These are phyloP conservation scores for Antidorcas marsupialis DNA, from an alignment of 2,113 vertebrate species.

Conservation along the genomic window DNA sequence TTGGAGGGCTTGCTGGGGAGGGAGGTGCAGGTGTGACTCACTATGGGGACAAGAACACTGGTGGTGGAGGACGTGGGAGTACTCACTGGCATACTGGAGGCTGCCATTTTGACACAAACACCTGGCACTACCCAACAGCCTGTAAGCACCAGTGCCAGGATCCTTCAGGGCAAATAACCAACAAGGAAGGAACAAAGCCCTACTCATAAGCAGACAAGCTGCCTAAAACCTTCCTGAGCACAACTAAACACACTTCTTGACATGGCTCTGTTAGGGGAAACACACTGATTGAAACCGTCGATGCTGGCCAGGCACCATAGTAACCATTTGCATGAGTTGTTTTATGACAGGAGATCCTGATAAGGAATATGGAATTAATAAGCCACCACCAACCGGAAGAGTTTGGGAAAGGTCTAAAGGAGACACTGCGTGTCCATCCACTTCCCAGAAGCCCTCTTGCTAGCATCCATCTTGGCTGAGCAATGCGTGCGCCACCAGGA, in stretches of 20 bases:
- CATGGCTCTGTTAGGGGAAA: neutral
- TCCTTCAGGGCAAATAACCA: neutral
- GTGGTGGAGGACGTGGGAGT: neutral
- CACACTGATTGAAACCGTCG: too few species aligned
- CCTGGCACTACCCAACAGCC: neutral
- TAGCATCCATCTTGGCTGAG: too few species aligned
- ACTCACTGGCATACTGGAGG: neutral
- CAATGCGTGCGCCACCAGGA: fast-evolving
- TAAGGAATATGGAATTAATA: too few species aligned
- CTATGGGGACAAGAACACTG: neutral
- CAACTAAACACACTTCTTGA: neutral
- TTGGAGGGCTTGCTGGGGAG: neutral
- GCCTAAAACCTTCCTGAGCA: neutral
- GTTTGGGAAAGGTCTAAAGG: too few species aligned
- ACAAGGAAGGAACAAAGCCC: neutral
- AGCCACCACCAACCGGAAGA: too few species aligned
- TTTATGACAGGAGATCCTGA: too few species aligned
- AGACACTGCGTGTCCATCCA: too few species aligned
- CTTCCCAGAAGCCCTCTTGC: too few species aligned
- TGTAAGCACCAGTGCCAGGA: neutral
- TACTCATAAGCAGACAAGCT: neutral
- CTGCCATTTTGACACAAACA: neutral
- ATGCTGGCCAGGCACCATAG: too few species aligned
- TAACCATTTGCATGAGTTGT: too few species aligned
- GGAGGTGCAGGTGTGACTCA: neutral